Evolutionary conservation across 2,888 invertebrate genomes (phyloP).

Genomic region (Leucophenga maculata): DNA sequence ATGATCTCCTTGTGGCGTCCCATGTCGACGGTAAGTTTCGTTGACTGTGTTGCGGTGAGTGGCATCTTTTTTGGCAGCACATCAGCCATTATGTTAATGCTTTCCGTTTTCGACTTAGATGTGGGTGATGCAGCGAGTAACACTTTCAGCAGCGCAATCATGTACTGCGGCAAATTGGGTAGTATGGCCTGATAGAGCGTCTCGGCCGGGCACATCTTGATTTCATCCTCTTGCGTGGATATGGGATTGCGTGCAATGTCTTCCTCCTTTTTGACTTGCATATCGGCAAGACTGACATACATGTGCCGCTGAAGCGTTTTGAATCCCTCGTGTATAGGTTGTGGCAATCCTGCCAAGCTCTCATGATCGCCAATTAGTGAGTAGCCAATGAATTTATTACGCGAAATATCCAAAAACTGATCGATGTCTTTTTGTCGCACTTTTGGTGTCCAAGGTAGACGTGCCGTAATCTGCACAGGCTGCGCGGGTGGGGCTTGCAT

Average conservation of each 20-base stretch:
- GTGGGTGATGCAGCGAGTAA: conserved; percentile 97
- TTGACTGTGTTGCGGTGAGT: conserved; percentile 93
- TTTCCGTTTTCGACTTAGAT: conserved; percentile 98
- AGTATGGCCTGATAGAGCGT: conserved; percentile 93
- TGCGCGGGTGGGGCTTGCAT: conserved; percentile 54
- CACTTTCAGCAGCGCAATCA: conserved; percentile 97
- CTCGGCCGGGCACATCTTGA: conserved; percentile 88
- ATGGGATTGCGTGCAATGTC: conserved; percentile 93
- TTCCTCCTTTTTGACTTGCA: conserved; percentile 92
- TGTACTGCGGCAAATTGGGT: conserved; percentile 96
- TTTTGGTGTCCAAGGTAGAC: conserved; percentile 97
- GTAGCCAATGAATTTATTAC: conserved; percentile 97
- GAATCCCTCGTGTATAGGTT: conserved; percentile 97
- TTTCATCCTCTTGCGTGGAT: conserved; percentile 85
- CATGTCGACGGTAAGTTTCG: conserved; percentile 96
- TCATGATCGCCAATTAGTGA: conserved; percentile 88
- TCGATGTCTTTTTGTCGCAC: conserved; percentile 95
- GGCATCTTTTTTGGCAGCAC: conserved; percentile 98
- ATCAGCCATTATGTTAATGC: conserved; percentile 98
- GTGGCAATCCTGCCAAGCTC: conserved; percentile 94
- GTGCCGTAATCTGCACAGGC: conserved; percentile 66
- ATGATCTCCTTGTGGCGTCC: conserved; percentile 99
- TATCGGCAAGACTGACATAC: conserved; percentile 93
- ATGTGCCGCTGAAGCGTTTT: conserved; percentile 89
- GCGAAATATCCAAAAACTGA: conserved; percentile 89